phyloP scores from a whole-genome alignment of 2,797 vertebrate genomes.

The Hydrophis major region DNA sequence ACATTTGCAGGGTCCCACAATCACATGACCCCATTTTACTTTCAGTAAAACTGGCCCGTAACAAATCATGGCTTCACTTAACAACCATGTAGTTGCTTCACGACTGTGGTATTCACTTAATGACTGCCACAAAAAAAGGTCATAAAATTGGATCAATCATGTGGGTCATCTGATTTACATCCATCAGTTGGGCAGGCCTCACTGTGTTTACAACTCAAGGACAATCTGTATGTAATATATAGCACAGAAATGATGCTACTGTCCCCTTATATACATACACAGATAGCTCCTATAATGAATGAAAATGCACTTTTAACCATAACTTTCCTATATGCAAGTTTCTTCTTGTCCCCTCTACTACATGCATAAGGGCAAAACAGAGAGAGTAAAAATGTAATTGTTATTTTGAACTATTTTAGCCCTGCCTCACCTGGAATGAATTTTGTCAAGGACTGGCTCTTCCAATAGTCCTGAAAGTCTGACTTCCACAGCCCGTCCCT shows the following conservation, averaged over 20 bases:
- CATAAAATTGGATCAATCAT: neutral
- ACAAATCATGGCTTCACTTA: neutral
- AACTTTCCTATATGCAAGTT: neutral
- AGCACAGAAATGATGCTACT: neutral
- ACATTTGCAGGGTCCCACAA: neutral
- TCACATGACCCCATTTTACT: neutral
- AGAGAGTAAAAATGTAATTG: neutral
- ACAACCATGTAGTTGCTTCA: neutral
- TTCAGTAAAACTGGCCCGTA: neutral
- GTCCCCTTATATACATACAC: neutral
- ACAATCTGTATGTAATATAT: neutral
- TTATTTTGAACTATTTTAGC: neutral
- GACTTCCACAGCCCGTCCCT: neutral
- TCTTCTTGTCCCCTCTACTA: neutral
- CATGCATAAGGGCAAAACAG: neutral
- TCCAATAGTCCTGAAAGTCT: no score
- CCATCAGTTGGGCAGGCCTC: neutral
- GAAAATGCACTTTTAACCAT: neutral
- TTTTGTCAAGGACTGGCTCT: neutral
- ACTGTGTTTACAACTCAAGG: neutral
- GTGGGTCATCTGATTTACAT: neutral
- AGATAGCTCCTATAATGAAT: neutral
- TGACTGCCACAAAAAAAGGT: neutral
- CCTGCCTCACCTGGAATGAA: neutral
- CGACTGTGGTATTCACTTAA: neutral